Evolutionary conservation across 2,797 vertebrate species (phyloP).

Genomic region (Lutra lutra): DNA sequence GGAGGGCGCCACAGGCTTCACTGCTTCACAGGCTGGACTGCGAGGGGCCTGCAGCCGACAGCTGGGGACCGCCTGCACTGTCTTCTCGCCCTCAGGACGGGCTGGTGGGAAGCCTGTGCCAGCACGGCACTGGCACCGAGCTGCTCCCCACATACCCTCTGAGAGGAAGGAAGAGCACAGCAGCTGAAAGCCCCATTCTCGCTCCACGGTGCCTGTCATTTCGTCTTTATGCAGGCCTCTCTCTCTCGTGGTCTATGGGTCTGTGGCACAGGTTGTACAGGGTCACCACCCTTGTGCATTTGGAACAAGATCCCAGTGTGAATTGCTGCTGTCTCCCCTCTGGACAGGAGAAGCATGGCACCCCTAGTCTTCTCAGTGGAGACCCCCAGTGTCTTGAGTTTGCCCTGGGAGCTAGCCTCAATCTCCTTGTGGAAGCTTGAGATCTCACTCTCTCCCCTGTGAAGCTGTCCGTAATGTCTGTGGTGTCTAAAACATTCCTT

Average conservation of each 20-base stretch:
- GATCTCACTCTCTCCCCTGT: neutral
- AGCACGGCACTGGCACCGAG: neutral
- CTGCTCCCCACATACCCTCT: neutral
- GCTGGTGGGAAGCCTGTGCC: neutral
- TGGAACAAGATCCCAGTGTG: neutral
- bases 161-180: too few species aligned
- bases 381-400: neutral
- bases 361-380: neutral
- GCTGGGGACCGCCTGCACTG: neutral
- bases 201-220: conserved; percentile 43
- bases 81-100: neutral
- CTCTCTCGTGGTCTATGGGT: neutral
- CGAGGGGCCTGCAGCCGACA: fast-evolving
- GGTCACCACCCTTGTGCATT: neutral
- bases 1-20: fast-evolving
- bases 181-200: neutral
- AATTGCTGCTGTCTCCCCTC: neutral
- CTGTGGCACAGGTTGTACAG: neutral
- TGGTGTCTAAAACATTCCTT: neutral
- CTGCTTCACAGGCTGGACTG: fast-evolving
- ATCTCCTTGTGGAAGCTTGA: neutral
- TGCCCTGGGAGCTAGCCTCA: neutral
- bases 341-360: neutral
- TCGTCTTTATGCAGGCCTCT: conserved; percentile 62
- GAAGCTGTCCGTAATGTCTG: neutral